Evolutionary conservation across 2,113 vertebrate genomes (phyloP).

Genomic region (Macrotis lagotis): DNA sequence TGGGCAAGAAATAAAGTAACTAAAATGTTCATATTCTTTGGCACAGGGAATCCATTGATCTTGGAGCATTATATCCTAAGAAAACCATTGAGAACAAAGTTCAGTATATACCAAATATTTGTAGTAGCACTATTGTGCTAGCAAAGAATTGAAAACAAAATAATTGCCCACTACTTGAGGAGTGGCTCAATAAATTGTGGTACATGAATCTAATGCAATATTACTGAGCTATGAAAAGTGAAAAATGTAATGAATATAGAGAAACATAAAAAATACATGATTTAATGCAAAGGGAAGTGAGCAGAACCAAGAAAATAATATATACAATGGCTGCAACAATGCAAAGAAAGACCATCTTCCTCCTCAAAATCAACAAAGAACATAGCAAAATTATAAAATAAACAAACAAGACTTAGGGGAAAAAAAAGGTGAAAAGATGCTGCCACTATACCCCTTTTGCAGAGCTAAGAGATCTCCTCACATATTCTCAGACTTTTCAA

Average conservation of each 20-base stretch:
- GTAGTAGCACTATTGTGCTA: background rate
- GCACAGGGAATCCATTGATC: background rate
- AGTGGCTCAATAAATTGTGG: background rate
- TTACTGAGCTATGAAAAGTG: background rate
- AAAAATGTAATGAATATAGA: background rate
- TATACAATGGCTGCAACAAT: background rate
- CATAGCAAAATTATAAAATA: background rate
- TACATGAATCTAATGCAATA: background rate
- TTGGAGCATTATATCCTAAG: too few relatives aligned
- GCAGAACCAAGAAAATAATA: background rate
- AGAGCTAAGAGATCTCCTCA: background rate
- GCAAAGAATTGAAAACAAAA: background rate
- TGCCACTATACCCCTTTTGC: background rate
- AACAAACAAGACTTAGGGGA: background rate
- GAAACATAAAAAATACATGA: background rate
- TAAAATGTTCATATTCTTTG: background rate
- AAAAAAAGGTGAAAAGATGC: background rate
- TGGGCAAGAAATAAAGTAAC: background rate
- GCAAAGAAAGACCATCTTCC: background rate
- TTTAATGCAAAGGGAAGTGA: background rate
- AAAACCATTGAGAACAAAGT: background rate
- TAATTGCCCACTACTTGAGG: background rate
- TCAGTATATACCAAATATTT: background rate
- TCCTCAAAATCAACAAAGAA: background rate
- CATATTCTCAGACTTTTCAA: background rate